These are phyloP conservation scores for Danio rerio DNA, from an alignment of 2,113 vertebrate species.

Conservation along the genomic window GRCz12tu NC_133176.1:15128501-15129000, in stretches of 20 bases:
- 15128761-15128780: background rate
- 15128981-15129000: background rate
- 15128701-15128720: too few species aligned
- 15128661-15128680: too few species aligned
- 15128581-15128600: too few species aligned
- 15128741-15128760: background rate
- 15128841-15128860: too few species aligned
- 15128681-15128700: too few species aligned
- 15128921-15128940: constrained; percentile 8
- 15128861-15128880: constrained; percentile 6
- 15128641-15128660: too few species aligned
- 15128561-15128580: too few species aligned
- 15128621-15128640: too few species aligned
- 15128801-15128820: background rate
- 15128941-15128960: background rate
- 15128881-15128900: background rate
- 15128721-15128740: background rate
- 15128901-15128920: background rate
- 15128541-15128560: too few species aligned
- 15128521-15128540: too few species aligned
- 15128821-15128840: background rate
- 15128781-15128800: background rate
- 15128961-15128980: background rate
- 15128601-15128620: too few species aligned
- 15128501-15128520: too few species aligned